phyloP scores from a whole-genome alignment of 2,113 vertebrate genomes.

The Coptodon rendalli region DNA sequence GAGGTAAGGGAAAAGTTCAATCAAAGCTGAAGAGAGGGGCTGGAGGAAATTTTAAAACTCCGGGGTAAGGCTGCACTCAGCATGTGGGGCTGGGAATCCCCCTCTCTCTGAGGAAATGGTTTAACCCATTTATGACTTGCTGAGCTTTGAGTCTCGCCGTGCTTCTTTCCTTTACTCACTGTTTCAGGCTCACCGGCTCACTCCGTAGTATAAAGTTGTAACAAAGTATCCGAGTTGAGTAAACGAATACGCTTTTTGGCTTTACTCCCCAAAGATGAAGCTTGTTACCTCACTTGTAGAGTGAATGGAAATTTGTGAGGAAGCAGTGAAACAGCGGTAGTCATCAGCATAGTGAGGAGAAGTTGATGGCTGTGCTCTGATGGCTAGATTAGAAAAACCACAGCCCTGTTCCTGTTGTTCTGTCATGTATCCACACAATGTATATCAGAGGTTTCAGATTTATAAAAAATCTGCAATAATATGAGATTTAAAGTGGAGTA shows the following conservation, averaged over 20 bases:
- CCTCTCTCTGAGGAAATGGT: slow-evolving; percentile 46
- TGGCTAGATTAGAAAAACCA: slow-evolving; percentile 29
- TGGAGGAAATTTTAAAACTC: not conserved
- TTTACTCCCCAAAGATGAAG: not conserved
- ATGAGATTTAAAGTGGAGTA: not conserved
- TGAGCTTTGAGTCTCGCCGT: not conserved
- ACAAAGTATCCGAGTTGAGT: not conserved
- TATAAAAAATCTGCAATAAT: not conserved
- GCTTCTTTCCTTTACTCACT: not conserved
- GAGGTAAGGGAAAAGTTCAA: not conserved
- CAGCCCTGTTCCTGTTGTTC: not conserved
- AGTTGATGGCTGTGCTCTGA: slow-evolving; percentile 8
- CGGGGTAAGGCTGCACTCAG: slow-evolving; percentile 12
- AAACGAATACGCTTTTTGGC: not conserved
- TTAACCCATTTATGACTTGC: slow-evolving; percentile 39
- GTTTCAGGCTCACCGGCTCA: not conserved
- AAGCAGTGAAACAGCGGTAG: slow-evolving; percentile 40
- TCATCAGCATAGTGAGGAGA: slow-evolving; percentile 31
- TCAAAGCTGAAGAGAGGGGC: not conserved
- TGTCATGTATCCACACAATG: not conserved
- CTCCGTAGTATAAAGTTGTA: not conserved
- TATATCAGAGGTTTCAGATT: not conserved
- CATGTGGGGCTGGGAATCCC: slow-evolving; percentile 46
- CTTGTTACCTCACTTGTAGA: too few relatives aligned
- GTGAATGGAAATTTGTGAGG: slow-evolving; percentile 12